phyloP scores from a whole-genome alignment of 2,888 invertebrate genomes.

The Cephus rjabovi region DNA sequence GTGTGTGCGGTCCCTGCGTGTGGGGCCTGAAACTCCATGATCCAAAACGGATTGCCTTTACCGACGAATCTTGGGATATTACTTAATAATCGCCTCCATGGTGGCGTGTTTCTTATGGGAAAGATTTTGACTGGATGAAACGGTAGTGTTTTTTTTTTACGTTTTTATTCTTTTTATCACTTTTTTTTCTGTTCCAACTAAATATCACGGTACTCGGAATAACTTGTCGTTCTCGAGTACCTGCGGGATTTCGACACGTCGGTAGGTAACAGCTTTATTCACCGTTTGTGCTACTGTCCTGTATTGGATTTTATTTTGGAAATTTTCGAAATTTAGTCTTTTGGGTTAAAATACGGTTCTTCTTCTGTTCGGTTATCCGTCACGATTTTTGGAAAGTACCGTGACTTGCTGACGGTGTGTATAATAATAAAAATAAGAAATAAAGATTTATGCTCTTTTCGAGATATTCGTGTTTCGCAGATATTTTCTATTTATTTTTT shows the following conservation, averaged over 20 bases:
- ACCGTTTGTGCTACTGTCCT: background rate
- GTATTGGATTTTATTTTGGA: background rate
- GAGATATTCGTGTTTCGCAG: constrained; percentile 5
- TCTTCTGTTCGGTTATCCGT: constrained; percentile 37
- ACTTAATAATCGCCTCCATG: constrained; percentile 6
- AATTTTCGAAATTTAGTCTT: constrained; percentile 45
- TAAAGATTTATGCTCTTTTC: constrained; percentile 49
- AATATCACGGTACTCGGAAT: too few species aligned
- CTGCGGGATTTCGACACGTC: too few species aligned
- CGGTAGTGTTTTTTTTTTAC: too few species aligned
- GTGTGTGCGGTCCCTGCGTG: constrained; percentile 45
- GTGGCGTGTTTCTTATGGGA: too few species aligned
- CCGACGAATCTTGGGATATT: constrained; percentile 8
- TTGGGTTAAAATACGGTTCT: constrained; percentile 54
- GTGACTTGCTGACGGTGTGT: constrained; percentile 21
- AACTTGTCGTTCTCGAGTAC: too few species aligned
- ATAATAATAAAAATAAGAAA: constrained; percentile 25
- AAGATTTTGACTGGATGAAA: background rate
- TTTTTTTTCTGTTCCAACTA: too few species aligned
- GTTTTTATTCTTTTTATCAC: too few species aligned
- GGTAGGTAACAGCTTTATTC: too few species aligned
- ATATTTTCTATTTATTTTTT: constrained; percentile 17
- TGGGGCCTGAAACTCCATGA: constrained; percentile 39
- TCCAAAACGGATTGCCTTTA: constrained; percentile 5
- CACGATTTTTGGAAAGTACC: background rate